These are phyloP conservation scores for Andrena bicolor DNA, from an alignment of 2,888 invertebrate species.

Conservation along the genomic window DNA sequence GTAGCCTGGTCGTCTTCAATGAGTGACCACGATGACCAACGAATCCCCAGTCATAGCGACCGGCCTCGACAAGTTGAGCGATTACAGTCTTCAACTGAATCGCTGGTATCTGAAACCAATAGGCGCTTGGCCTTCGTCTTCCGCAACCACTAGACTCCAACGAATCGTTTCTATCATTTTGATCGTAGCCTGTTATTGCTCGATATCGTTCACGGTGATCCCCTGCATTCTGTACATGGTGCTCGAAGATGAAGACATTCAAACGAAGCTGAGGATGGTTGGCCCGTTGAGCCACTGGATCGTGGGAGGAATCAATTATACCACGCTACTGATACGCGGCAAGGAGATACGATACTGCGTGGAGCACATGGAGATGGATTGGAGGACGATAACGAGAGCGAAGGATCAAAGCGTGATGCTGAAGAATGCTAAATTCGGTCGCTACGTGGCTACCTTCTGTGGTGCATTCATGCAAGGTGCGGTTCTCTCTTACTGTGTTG, in stretches of 20 bases:
- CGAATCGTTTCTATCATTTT: slow-evolving; percentile 18
- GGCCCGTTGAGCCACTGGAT: slow-evolving; percentile 73
- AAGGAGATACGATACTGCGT: slow-evolving; percentile 68
- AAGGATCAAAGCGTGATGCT: slow-evolving; percentile 70
- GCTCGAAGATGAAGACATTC: slow-evolving; percentile 52
- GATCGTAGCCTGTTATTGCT: slow-evolving; percentile 39
- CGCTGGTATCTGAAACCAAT: slow-evolving; percentile 65
- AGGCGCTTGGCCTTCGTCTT: slow-evolving; percentile 62
- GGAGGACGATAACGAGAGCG: slow-evolving; percentile 51
- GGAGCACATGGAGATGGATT: slow-evolving; percentile 69
- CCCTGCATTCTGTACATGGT: slow-evolving; percentile 66
- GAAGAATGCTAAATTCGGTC: slow-evolving; percentile 66
- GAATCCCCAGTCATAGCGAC: not conserved
- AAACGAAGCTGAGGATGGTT: slow-evolving; percentile 51
- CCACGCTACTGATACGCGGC: slow-evolving; percentile 59
- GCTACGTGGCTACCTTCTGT: slow-evolving; percentile 57
- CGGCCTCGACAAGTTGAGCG: not conserved
- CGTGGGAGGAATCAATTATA: slow-evolving; percentile 72
- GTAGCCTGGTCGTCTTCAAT: not conserved
- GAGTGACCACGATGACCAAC: not conserved
- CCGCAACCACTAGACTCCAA: slow-evolving; percentile 16
- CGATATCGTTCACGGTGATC: slow-evolving; percentile 67
- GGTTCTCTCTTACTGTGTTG: slow-evolving; percentile 48
- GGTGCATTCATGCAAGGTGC: slow-evolving; percentile 57
- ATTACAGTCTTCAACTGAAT: slow-evolving; percentile 54